Percentiles rank a stretch among this genome's conserved stretches.
Conservation (phyloP, 2,888 invertebrate genomes). For the Rhorus exstirpatorius region DNA sequence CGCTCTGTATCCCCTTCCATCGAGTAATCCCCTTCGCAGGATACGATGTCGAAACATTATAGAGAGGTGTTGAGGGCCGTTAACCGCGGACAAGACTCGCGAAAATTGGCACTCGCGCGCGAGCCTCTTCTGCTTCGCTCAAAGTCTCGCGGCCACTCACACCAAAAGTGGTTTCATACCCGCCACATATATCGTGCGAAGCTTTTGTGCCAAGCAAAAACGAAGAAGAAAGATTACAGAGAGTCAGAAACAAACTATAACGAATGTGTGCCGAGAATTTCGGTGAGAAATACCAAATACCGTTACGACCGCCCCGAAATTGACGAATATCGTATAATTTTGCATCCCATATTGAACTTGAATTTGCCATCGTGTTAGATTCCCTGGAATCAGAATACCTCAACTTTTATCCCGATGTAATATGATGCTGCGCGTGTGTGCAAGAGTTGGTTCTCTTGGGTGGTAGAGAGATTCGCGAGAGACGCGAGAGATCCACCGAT, state of each 20-base stretch:
- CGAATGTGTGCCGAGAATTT: background rate
- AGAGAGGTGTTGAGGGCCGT: conserved; percentile 53
- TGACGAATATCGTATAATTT: background rate
- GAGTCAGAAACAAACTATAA: background rate
- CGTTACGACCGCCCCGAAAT: background rate
- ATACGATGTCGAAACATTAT: conserved; percentile 32
- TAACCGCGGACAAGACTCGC: conserved; percentile 48
- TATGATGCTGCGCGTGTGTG: background rate
- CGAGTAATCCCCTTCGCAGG: background rate
- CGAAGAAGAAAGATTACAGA: background rate
- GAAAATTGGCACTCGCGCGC: conserved; percentile 55
- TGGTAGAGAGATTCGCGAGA: background rate
- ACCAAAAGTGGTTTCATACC: conserved; percentile 43
- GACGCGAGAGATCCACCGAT: background rate
- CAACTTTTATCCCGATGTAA: background rate
- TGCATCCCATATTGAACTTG: too few relatives aligned
- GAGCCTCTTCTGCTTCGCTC: conserved; percentile 19
- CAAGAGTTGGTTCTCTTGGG: background rate
- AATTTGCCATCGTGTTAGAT: too few relatives aligned
- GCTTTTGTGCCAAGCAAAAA: conserved; percentile 32
- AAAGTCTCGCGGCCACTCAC: conserved; percentile 48
- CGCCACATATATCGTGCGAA: conserved; percentile 20
- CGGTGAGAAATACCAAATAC: background rate
- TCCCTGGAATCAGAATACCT: background rate
- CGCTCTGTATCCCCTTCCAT: background rate